These are phyloP conservation scores for Agrypnia vestita DNA, from an alignment of 1,140 invertebrate genomes.

Conservation along the genomic window DNA sequence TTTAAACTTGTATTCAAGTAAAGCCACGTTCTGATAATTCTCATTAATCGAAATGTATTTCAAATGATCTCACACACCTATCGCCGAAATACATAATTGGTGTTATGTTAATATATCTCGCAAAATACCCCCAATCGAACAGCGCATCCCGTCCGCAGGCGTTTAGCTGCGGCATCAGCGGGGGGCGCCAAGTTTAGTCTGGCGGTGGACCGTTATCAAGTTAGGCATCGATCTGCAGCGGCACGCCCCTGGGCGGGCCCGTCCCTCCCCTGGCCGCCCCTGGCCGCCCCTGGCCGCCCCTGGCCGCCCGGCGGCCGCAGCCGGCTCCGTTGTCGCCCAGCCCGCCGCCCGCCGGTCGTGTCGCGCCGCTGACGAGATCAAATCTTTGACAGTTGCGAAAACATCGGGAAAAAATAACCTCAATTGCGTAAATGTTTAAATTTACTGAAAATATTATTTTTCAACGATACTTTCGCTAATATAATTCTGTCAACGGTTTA, in stretches of 20 bases:
- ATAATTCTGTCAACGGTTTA: too few relatives aligned
- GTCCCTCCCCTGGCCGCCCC: background rate
- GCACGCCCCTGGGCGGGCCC: slow-evolving; percentile 36
- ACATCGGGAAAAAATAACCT: background rate
- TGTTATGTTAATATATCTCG: background rate
- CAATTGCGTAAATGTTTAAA: background rate
- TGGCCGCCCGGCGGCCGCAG: background rate
- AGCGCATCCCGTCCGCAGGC: slow-evolving; percentile 21
- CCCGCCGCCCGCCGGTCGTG: slow-evolving; percentile 12
- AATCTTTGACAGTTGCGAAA: slow-evolving; percentile 3
- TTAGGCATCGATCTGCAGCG: slow-evolving; percentile 52
- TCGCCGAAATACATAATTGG: background rate
- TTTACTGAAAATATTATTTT: too few relatives aligned
- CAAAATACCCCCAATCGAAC: slow-evolving; percentile 10
- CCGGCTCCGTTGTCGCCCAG: background rate
- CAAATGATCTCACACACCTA: background rate
- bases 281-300: background rate
- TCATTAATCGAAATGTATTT: too few relatives aligned
- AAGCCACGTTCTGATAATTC: too few relatives aligned
- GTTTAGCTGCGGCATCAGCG: slow-evolving; percentile 36
- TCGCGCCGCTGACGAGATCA: background rate
- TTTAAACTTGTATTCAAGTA: too few relatives aligned
- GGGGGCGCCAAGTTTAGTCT: slow-evolving; percentile 27
- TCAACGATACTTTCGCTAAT: too few relatives aligned
- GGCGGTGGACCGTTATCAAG: slow-evolving; percentile 50